These are phyloP conservation scores for Parotocinclus haroldoi DNA, from an alignment of 2,797 vertebrate species.

Conservation along the genomic window DNA sequence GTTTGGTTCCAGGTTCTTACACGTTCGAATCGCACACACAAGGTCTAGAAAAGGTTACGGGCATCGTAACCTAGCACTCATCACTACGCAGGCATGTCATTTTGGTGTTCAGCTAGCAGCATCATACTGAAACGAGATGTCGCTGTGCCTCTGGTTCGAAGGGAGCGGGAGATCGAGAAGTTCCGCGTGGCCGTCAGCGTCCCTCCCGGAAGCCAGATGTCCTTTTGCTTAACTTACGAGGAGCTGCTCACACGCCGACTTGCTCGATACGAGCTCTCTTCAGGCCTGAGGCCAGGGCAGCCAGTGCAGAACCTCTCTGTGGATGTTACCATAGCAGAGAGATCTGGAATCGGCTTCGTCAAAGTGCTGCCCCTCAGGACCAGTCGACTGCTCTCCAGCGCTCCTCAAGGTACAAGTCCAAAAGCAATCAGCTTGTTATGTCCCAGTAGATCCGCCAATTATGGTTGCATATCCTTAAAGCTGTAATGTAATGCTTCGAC, in stretches of 20 bases:
- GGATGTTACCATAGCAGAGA: constrained; percentile 75
- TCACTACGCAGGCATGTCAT: no score
- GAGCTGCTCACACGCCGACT: constrained; percentile 75
- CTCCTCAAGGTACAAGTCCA: constrained; percentile 60
- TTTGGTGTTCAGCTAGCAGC: no score
- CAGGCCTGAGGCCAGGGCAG: constrained; percentile 73
- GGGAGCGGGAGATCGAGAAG: constrained; percentile 79
- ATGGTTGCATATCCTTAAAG: no score
- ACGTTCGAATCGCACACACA: no score
- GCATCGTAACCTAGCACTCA: no score
- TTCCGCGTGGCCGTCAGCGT: constrained; percentile 78
- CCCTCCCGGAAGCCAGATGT: constrained; percentile 64
- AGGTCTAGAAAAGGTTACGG: no score
- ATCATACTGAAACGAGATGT: no score
- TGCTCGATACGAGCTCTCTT: constrained; percentile 72
- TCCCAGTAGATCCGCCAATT: no score
- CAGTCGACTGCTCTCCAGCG: constrained; percentile 66
- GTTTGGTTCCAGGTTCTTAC: no score
- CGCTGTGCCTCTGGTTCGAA: constrained; percentile 38
- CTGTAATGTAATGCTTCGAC: no score
- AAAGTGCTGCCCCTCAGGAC: constrained; percentile 72
- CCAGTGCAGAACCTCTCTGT: constrained; percentile 75
- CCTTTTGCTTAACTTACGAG: constrained; percentile 76
- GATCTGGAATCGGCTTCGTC: constrained; percentile 73
- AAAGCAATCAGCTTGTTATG: background rate